These are phyloP conservation scores for Drosophila trichaetosa DNA, from an alignment of 2,888 invertebrate species.

Conservation along the genomic window DNA sequence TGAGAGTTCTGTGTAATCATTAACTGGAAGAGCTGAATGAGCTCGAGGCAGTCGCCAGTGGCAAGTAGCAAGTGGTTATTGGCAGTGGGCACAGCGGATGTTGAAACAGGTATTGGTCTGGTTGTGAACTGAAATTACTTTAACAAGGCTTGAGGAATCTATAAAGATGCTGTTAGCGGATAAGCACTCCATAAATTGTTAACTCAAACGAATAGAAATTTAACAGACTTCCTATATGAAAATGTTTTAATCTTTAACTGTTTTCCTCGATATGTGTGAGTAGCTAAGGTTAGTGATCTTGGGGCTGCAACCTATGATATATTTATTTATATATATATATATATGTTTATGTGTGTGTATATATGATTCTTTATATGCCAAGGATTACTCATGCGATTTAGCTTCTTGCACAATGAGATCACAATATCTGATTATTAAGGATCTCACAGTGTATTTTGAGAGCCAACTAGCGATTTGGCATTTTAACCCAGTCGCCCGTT, in stretches of 20 bases:
- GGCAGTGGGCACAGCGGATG: constrained; percentile 36
- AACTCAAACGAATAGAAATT: constrained; percentile 38
- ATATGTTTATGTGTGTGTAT: constrained; percentile 4
- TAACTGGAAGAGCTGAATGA: constrained; percentile 46
- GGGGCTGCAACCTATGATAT: constrained; percentile 14
- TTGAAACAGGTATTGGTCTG: constrained; percentile 42
- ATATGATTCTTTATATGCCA: constrained; percentile 8
- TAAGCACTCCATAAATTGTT: constrained; percentile 50
- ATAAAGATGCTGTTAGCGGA: constrained; percentile 57
- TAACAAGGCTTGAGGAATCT: constrained; percentile 45
- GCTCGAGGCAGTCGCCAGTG: constrained; percentile 5
- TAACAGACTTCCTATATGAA: constrained; percentile 42
- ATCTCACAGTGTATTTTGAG: constrained; percentile 37
- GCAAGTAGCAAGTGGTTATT: background rate
- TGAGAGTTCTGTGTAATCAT: constrained; percentile 15
- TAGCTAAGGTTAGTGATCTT: constrained; percentile 3
- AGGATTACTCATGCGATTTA: constrained; percentile 44
- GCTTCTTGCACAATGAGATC: constrained; percentile 53
- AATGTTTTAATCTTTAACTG: constrained; percentile 4
- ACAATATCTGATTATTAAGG: constrained; percentile 57
- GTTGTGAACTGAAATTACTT: constrained; percentile 28
- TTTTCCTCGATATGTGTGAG: background rate
- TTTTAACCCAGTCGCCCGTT: constrained; percentile 53
- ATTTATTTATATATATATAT: constrained; percentile 1
- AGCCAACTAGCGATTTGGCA: constrained; percentile 42